Evolutionary conservation across 2,888 invertebrate species (phyloP), one percentile per base, ranked within the genome.

Genomic region (Arctia plantaginis): DNA sequence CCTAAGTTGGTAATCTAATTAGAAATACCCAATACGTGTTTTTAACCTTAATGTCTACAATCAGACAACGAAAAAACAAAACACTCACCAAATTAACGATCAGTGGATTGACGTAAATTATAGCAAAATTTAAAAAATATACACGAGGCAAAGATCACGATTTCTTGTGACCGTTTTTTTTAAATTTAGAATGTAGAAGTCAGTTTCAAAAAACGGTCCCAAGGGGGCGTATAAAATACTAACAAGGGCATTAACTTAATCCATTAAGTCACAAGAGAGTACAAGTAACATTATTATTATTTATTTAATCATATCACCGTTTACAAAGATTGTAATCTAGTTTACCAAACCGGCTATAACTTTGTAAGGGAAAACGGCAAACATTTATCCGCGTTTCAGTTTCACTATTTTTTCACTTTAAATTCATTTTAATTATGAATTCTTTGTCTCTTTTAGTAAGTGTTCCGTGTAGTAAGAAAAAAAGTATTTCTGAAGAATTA

Each of bases 341-440:
- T 74, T 77, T 83, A 66, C 76, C 67, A 59, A 73, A 77, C 80
- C 78, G 69, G 71, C 67, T 75, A 64, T 69, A 65, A 82, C 77
- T 84, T 79, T 80, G 82, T 79, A 77, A 77, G 74, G 77, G 84
- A 80, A 81, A 81, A 59, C 35, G 70, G 35, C 66, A 68, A 27
- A 59, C 66, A 69, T 79, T 79, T 81, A 83, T 71, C 65, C 27
- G 44, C 51, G 68, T 69, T 77, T 77, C 65, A 70, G 62, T 62
- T 70, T 70, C 70, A 55, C 55, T 30, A 70, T 62, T 62, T 62
- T 69, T 59, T 55, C 18, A 35, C 2, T 47, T 47, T 67, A 13
- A 62, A 66, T 66, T 77, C 6, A 6, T 83, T 82, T 79, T 80
- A 81, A 75, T 80, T 82, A 70, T 35, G 41, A 70, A 41, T 70